Conservation (phyloP, 2,888 invertebrate species). For the Calameuta idolon region DNA sequence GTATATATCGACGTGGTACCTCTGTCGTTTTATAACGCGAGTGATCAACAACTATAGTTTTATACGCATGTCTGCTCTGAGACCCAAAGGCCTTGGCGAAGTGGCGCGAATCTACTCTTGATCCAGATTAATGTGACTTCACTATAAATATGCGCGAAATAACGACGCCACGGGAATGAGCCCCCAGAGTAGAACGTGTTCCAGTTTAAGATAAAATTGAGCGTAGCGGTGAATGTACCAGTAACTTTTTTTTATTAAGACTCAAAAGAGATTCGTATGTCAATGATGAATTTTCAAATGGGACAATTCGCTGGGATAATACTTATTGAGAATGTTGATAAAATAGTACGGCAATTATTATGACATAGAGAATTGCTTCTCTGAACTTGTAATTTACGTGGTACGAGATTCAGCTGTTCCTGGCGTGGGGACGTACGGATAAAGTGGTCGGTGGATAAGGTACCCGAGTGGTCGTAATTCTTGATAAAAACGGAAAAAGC, state of each 20-base stretch:
- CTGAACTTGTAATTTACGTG: background rate
- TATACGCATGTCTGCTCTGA: conserved; percentile 24
- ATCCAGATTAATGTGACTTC: conserved; percentile 34
- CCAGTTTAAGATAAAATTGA: background rate
- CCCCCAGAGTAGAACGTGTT: background rate
- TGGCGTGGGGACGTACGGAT: background rate
- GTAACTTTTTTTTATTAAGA: background rate
- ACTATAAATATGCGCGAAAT: conserved; percentile 3
- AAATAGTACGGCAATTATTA: background rate
- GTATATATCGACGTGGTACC: background rate
- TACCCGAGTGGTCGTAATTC: background rate
- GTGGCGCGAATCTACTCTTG: conserved; percentile 18
- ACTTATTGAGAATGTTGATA: background rate
- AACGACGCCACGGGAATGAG: background rate
- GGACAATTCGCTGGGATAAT: background rate
- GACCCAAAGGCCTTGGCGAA: conserved; percentile 25
- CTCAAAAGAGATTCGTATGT: background rate
- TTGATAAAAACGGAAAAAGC: background rate
- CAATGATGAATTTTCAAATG: background rate
- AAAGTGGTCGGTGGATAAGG: background rate
- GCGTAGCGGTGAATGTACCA: background rate
- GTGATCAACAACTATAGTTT: background rate
- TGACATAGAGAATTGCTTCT: background rate
- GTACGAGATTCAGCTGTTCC: background rate
- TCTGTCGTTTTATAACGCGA: background rate